phyloP scores from a whole-genome alignment of 2,797 vertebrate genomes.

The Hydrophis major region DNA sequence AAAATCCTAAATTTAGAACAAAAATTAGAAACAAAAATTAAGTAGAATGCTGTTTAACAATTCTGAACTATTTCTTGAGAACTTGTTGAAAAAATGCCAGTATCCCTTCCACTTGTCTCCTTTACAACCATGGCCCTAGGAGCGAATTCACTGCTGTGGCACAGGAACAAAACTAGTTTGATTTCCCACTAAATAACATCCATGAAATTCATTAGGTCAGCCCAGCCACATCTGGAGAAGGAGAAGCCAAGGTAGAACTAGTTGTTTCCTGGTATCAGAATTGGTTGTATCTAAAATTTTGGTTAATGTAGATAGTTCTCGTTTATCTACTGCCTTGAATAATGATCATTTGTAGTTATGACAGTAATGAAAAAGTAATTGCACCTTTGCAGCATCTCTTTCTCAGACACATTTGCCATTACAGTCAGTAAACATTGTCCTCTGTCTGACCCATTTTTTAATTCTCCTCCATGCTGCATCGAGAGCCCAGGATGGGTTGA shows the following conservation, averaged over 20 bases:
- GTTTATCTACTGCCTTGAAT: not conserved
- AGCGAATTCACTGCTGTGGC: not conserved
- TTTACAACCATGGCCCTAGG: not conserved
- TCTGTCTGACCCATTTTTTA: not conserved
- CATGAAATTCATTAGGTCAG: not conserved
- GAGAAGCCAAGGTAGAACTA: not conserved
- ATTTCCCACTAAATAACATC: not conserved
- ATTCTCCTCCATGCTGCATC: not conserved
- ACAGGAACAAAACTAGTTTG: not conserved
- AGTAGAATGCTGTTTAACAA: not conserved
- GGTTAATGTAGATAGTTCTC: not conserved
- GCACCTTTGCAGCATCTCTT: not conserved
- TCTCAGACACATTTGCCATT: not conserved
- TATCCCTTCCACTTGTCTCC: not conserved
- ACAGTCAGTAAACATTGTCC: not conserved
- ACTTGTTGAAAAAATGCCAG: not conserved
- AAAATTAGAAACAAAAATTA: not conserved
- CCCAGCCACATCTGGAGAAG: not conserved
- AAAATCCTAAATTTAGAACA: not conserved
- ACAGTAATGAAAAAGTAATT: not conserved
- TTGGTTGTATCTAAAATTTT: not conserved
- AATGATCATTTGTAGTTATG: not conserved
- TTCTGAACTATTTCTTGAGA: not conserved
- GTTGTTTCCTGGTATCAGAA: not conserved
- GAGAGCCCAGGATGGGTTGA: no score